Base-by-base conservation (phyloP, 2,797 vertebrate genomes). In the Manis pentadactyla region DNA sequence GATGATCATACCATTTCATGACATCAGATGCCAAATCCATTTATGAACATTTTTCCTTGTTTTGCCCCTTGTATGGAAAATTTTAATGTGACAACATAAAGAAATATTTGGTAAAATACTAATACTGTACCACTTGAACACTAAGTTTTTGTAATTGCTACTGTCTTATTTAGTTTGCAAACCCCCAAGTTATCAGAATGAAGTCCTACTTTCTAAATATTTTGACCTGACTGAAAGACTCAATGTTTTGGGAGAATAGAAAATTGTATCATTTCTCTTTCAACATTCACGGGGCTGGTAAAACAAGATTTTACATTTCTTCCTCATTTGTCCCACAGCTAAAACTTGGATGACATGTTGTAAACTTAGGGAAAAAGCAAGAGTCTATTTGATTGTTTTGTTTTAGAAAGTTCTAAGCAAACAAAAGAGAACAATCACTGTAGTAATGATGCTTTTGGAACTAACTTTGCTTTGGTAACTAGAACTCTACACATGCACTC, bases 161-260 rank as follows among this genome's bases (percentile, higher is more conserved):
- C 49, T 89, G 90, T 64, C n/a, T 78, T 42, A 85, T 73, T 77
- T 92, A 74, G 55, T 90, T 95, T 93, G 91, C 68, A 94, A 97
- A 96, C n/a, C 88, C 49, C 37, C 39, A 61, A 46, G 66, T 49
- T 73, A 86, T 51, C 68, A 93, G 51, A 61, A 86, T 10, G 95
- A 96, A 95, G 51, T 85, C n/a, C 29, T 61, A 66, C 25, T 92
- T 94, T 39, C 37, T 90, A 66, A 88, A 69, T 82, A 85, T 96
- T 90, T 53, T 90, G 34, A 84, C 87, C 57, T 87, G 42, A 87
- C 93, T 81, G 51, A 59, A 92, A 66, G 27, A 83, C 18, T 57
- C 10, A 19, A 46, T 53, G 42, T 90, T 57, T 87, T 84, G 59
- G 55, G 84, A 79, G 51, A 96, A 90, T 19, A 5, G 14, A 92